Evolutionary conservation across 2,888 invertebrate species (phyloP).

Genomic region (Adineta ricciae): DNA sequence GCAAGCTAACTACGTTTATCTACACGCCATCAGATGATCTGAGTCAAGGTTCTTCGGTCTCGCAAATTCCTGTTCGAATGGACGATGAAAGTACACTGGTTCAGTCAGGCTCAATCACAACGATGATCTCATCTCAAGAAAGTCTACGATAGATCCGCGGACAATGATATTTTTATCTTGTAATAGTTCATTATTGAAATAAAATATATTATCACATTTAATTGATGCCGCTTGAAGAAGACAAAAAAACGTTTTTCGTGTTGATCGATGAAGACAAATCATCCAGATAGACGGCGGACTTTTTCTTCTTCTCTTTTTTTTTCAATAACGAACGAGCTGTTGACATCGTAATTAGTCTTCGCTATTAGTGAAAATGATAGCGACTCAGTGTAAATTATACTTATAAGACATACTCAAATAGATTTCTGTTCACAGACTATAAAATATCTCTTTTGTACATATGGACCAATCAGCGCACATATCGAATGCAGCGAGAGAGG

Average conservation of each 20-base stretch:
- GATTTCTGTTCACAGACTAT: neutral
- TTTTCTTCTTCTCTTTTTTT: neutral
- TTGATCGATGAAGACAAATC: slow-evolving; percentile 21
- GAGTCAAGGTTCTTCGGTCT: neutral
- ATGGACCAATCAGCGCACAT: neutral
- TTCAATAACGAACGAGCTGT: slow-evolving; percentile 14
- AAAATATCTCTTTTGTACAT: neutral
- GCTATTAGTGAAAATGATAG: neutral
- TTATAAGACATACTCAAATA: neutral
- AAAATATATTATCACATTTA: neutral
- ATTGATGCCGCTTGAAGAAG: neutral
- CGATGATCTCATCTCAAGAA: neutral
- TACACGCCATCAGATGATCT: neutral
- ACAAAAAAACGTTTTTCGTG: neutral
- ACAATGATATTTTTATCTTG: neutral
- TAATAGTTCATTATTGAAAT: neutral
- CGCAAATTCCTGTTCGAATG: neutral
- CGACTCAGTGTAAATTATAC: neutral
- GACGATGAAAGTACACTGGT: neutral
- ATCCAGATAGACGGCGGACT: neutral
- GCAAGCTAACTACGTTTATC: neutral
- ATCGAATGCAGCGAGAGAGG: neutral
- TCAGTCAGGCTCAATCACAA: neutral
- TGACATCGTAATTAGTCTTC: neutral
- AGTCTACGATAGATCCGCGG: neutral